Evolutionary conservation across 1,140 invertebrate genomes (phyloP), one percentile per base, ranked within the genome.

Genomic region (Temnothorax nylanderi): DNA sequence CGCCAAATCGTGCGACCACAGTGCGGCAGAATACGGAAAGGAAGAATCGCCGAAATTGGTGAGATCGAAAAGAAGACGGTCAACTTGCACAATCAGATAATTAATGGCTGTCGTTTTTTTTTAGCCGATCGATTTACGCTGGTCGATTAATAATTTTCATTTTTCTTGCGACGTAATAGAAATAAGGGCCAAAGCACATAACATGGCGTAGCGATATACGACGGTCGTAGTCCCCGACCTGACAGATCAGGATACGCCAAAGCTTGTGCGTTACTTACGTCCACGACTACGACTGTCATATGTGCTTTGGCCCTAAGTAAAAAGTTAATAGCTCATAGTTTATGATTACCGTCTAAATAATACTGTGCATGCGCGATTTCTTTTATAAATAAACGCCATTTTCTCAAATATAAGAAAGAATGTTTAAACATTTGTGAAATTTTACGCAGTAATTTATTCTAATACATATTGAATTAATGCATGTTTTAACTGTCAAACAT

Each of bases 1-100:
- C 26, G 8, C 10, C 65, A 37, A 26, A 62, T 41, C 16, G 71
- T 60, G 56, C 54, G 34, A 74, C 56, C 56, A 26, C 26, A 65
- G 85, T 89, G 81, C 49, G 56, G 51, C n/a, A 62, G 5, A 74
- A 47, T 11, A 56, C 16, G 26, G 69, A 4, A 37, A 49, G 13
- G 2, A 60, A 60, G 13, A 10, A 49, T 60, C 51, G 26, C 18
- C 2, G n/a, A 37, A 75, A 32, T 49, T 34, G 69, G 69, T 84
- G 56, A 84, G 69, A 62, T 84, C 11, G 13, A 49, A 44, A 37
- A 37, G 8, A 37, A 60, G 6, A 49, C 0, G 2, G 18, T 26
- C n/a, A 16, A 60, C 3, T 41, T 62, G 49, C 11, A 34, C 6
- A 26, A n/a, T 58, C 8, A 58, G 8, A 71, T 13, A 37, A 60